phyloP scores from a whole-genome alignment of 2,888 invertebrate species.

The Pammene aurita region DNA sequence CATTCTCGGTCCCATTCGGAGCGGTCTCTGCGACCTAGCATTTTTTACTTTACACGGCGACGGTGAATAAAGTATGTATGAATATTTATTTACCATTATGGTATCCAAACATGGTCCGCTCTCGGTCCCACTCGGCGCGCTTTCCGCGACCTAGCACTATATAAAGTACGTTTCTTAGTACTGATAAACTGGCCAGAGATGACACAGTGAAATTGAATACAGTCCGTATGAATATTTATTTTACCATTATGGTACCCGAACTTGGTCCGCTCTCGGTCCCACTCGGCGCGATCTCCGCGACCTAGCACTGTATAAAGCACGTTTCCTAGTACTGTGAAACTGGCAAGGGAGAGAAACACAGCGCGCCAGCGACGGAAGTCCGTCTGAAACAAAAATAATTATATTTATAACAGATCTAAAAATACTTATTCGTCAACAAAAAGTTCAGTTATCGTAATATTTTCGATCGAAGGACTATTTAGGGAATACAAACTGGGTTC shows the following conservation, averaged over 20 bases:
- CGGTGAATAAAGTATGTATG: too few species aligned
- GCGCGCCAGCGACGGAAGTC: constrained; percentile 85
- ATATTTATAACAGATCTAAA: neutral
- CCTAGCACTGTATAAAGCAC: constrained; percentile 86
- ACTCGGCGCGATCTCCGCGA: constrained; percentile 85
- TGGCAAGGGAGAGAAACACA: constrained; percentile 86
- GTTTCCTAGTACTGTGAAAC: constrained; percentile 85
- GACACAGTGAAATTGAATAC: constrained; percentile 46
- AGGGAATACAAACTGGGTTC: too few species aligned
- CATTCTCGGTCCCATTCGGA: too few species aligned
- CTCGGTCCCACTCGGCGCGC: constrained; percentile 88
- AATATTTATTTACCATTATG: constrained; percentile 49
- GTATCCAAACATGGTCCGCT: constrained; percentile 50
- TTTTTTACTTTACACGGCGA: too few species aligned
- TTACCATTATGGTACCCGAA: constrained; percentile 55
- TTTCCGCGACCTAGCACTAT: constrained; percentile 85
- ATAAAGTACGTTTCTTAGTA: constrained; percentile 85
- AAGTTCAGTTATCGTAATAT: too few species aligned
- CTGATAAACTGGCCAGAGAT: constrained; percentile 85
- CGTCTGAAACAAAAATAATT: constrained; percentile 66
- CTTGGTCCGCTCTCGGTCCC: constrained; percentile 81
- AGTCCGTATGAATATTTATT: neutral
- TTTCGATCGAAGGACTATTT: too few species aligned
- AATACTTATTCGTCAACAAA: neutral
- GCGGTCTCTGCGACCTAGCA: too few species aligned